Percentiles rank a stretch among this genome's conserved stretches.
phyloP scores from a whole-genome alignment of 2,888 invertebrate species.

The Tachina lurida region DNA sequence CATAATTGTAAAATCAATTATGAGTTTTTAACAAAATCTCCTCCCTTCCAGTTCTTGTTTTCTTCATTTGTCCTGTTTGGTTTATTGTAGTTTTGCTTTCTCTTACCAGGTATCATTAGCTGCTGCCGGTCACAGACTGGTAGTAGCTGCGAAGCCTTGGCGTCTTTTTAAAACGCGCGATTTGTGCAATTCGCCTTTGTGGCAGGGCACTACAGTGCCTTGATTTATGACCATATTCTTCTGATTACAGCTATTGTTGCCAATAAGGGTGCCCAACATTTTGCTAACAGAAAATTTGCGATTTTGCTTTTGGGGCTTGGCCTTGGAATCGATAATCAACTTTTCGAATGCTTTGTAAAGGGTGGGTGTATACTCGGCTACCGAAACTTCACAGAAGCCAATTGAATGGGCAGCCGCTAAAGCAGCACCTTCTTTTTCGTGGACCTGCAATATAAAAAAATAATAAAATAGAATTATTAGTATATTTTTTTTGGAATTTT shows the following conservation, averaged over 20 bases:
- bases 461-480: constrained; percentile 3
- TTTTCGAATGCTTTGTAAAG: constrained; percentile 89
- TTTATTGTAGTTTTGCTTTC: background rate
- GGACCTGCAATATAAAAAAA: constrained; percentile 84
- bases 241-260: constrained; percentile 75
- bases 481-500: background rate
- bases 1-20: constrained; percentile 71
- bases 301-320: constrained; percentile 84
- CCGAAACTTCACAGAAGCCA: constrained; percentile 91
- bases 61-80: constrained; percentile 55
- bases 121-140: constrained; percentile 87
- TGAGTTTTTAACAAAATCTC: constrained; percentile 54
- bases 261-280: constrained; percentile 86
- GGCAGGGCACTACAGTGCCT: constrained; percentile 86
- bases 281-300: constrained; percentile 91
- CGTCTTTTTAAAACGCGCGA: constrained; percentile 85
- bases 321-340: constrained; percentile 87
- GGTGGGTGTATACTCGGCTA: constrained; percentile 90
- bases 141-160: constrained; percentile 85
- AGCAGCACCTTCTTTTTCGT: constrained; percentile 88
- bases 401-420: constrained; percentile 87
- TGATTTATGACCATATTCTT: constrained; percentile 81
- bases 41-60: constrained; percentile 28
- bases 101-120: constrained; percentile 72
- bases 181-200: constrained; percentile 85